Evolutionary conservation across 2,888 invertebrate species (phyloP).

Genomic region (Liopterus haemorrhoidalis): DNA sequence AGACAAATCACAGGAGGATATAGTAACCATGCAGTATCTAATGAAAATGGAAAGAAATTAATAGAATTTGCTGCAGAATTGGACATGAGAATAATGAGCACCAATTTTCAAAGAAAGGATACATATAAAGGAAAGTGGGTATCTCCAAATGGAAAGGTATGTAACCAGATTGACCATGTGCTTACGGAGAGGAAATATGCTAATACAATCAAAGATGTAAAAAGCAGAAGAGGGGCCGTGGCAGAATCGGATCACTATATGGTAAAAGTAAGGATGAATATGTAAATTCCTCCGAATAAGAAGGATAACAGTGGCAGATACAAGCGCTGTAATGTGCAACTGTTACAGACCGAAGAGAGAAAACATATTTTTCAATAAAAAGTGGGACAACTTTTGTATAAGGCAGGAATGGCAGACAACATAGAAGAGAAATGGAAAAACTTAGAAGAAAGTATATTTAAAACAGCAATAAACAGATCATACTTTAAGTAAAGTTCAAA

Average conservation of each 20-base stretch:
- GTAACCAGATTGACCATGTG: constrained; percentile 19
- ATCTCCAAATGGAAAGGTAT: constrained; percentile 5
- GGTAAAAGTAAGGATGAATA: neutral
- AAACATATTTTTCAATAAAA: no score
- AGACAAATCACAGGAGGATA: constrained; percentile 14
- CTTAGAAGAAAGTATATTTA: no score
- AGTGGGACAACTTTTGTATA: no score
- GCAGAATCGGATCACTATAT: constrained; percentile 11
- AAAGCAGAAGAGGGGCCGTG: constrained; percentile 9
- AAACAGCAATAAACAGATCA: no score
- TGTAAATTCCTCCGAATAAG: neutral
- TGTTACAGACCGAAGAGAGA: no score
- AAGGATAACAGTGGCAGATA: neutral
- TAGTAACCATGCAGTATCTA: constrained; percentile 18
- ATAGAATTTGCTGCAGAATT: constrained; percentile 22
- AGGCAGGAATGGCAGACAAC: no score
- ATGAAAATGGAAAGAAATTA: constrained; percentile 19
- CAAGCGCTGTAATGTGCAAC: neutral
- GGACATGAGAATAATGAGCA: constrained; percentile 19
- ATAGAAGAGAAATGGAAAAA: no score
- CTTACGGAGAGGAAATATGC: constrained; percentile 1
- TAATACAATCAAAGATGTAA: constrained; percentile 9
- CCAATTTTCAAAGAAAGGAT: constrained; percentile 18
- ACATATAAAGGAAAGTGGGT: constrained; percentile 22
- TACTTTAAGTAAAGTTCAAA: neutral